Conservation (phyloP, 92 coral and sea anemone genomes). For the Meandrina meandrites region DNA sequence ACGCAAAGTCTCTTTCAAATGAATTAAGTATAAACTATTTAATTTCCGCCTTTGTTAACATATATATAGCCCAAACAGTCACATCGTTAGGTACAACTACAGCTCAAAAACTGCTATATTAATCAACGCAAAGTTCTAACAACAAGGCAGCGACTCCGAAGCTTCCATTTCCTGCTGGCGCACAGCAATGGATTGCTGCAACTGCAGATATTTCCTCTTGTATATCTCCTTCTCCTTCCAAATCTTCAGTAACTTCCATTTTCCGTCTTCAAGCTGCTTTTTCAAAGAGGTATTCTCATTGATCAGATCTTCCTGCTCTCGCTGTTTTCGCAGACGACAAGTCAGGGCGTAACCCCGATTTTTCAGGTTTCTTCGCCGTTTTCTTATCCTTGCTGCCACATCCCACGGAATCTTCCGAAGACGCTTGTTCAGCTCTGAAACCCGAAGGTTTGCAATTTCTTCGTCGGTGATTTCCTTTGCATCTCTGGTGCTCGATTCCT, state of each 20-base stretch:
- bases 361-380: conserved; percentile 68
- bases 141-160: neutral
- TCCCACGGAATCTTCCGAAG: conserved; percentile 48
- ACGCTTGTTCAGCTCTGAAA: conserved; percentile 52
- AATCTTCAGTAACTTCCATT: conserved; percentile 11
- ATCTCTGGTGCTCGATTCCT: neutral
- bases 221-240: conserved; percentile 31
- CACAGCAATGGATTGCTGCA: neutral
- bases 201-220: conserved; percentile 6
- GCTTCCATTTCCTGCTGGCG: neutral
- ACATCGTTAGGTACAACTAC: neutral
- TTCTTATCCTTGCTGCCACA: conserved; percentile 35
- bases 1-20: too few relatives aligned
- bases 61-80: neutral
- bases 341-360: conserved; percentile 75
- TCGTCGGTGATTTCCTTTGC: conserved; percentile 39
- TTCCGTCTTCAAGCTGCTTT: conserved; percentile 48
- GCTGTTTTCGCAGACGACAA: conserved; percentile 59
- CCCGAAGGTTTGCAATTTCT: conserved; percentile 52
- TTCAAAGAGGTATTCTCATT: conserved; percentile 23
- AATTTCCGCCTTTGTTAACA: too few relatives aligned
- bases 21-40: too few relatives aligned
- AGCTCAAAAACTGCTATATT: neutral
- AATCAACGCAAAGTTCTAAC: neutral
- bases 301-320: conserved; percentile 38